Percentiles rank a stretch among this genome's conserved stretches.
These are phyloP conservation scores for Drosophila nigricruria DNA, from an alignment of 2,888 invertebrate species.

Conservation along the genomic window DNA sequence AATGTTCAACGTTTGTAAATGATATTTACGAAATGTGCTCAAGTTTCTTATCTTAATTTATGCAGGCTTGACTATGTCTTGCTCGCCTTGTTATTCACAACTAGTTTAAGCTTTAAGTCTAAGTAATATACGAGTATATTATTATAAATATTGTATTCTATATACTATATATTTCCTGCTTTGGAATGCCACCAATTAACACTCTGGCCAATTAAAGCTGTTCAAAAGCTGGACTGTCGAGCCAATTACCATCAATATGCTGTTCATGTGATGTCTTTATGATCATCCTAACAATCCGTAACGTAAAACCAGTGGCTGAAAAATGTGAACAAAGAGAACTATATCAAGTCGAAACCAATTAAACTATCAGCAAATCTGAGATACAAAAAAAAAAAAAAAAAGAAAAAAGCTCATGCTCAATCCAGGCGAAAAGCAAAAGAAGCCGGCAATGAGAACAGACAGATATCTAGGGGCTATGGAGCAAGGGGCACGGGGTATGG, in stretches of 20 bases:
- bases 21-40: conserved; percentile 18
- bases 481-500: conserved; percentile 11
- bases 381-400: conserved; percentile 49
- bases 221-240: conserved; percentile 25
- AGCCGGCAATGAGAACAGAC: conserved; percentile 14
- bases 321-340: conserved; percentile 22
- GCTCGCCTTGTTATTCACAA: not conserved
- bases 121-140: not conserved
- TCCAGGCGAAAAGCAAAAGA: conserved; percentile 36
- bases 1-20: conserved; percentile 15
- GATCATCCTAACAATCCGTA: conserved; percentile 46
- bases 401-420: conserved; percentile 34
- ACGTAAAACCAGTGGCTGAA: conserved; percentile 67
- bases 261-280: conserved; percentile 68
- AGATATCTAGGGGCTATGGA: conserved; percentile 1
- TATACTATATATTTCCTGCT: not conserved
- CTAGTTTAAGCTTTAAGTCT: not conserved
- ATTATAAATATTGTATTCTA: conserved; percentile 23
- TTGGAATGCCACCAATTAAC: conserved; percentile 31
- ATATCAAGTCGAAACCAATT: conserved; percentile 68
- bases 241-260: conserved; percentile 64
- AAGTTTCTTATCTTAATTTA: conserved; percentile 15
- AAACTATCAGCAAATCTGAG: conserved; percentile 75
- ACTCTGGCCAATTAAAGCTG: conserved; percentile 20
- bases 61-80: conserved; percentile 1